Conservation (phyloP, 2,797 vertebrate genomes). For the Pseudochirops corinnae region DNA sequence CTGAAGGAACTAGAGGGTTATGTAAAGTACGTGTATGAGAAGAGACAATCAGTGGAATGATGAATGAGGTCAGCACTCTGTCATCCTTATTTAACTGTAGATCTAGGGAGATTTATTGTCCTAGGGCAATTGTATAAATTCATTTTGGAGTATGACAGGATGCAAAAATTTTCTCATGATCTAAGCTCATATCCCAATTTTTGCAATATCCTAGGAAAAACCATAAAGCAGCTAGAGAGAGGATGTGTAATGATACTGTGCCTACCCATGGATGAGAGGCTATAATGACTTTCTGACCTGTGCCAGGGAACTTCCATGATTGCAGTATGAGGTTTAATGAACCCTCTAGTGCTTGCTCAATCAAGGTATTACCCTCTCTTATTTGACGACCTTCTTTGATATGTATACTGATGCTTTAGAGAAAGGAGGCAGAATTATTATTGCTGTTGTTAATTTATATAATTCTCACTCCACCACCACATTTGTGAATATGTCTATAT, state of each 20-base stretch:
- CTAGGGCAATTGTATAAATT: background rate
- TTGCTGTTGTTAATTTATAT: background rate
- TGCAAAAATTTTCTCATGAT: background rate
- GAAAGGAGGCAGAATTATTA: background rate
- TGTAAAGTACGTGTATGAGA: background rate
- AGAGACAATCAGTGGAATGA: too few species aligned
- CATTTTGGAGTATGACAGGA: background rate
- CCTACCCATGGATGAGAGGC: background rate
- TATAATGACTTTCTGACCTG: background rate
- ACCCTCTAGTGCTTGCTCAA: background rate
- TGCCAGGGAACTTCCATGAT: background rate
- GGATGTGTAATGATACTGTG: background rate
- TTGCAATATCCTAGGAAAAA: background rate
- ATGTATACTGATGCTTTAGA: background rate
- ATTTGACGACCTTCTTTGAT: background rate
- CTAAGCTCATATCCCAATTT: background rate
- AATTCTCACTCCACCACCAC: background rate
- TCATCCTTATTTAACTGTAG: background rate
- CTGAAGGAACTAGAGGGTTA: conserved; percentile 3
- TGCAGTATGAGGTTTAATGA: background rate
- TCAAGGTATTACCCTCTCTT: background rate
- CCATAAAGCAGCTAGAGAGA: background rate
- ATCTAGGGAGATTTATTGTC: background rate
- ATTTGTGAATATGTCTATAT: background rate
- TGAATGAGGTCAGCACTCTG: background rate